Conservation (phyloP, 2,888 invertebrate genomes). For the Volucella bombylans region DNA sequence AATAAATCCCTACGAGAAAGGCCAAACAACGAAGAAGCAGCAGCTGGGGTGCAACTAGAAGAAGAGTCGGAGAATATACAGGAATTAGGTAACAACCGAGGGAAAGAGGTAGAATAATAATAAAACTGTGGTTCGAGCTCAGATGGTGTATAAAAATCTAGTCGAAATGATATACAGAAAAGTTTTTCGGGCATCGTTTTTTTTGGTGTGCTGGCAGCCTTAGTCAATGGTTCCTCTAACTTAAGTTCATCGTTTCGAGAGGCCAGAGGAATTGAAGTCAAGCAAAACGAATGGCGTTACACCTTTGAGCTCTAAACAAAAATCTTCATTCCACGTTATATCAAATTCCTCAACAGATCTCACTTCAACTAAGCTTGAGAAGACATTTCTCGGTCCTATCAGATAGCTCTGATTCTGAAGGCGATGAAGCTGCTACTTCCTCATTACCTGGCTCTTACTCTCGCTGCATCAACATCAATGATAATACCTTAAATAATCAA, state of each 20-base stretch:
- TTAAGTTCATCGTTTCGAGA: conserved; percentile 51
- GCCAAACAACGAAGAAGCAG: conserved; percentile 33
- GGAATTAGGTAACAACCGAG: conserved; percentile 26
- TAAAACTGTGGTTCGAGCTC: conserved; percentile 6
- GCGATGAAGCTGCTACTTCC: conserved; percentile 89
- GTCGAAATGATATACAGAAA: conserved; percentile 65
- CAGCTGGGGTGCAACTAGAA: conserved; percentile 30
- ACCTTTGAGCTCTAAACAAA: conserved; percentile 65
- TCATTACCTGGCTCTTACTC: conserved; percentile 38
- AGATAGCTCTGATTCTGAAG: conserved; percentile 88
- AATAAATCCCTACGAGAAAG: conserved; percentile 83
- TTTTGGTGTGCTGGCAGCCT: conserved; percentile 72
- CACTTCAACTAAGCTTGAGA: conserved; percentile 65
- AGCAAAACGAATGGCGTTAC: conserved; percentile 50
- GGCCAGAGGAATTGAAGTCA: conserved; percentile 23
- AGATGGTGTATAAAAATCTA: conserved; percentile 40
- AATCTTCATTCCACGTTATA: conserved; percentile 79
- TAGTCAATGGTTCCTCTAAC: conserved; percentile 63
- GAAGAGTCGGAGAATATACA: conserved; percentile 43
- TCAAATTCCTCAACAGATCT: conserved; percentile 84
- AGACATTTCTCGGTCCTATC: conserved; percentile 80
- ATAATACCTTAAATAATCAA: conserved; percentile 43
- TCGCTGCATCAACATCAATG: conserved; percentile 46
- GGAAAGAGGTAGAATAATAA: conserved; percentile 27
- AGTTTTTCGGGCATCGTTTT: conserved; percentile 72